phyloP scores from a whole-genome alignment of 1,140 invertebrate species.

The Schmidtea mediterranea region DNA sequence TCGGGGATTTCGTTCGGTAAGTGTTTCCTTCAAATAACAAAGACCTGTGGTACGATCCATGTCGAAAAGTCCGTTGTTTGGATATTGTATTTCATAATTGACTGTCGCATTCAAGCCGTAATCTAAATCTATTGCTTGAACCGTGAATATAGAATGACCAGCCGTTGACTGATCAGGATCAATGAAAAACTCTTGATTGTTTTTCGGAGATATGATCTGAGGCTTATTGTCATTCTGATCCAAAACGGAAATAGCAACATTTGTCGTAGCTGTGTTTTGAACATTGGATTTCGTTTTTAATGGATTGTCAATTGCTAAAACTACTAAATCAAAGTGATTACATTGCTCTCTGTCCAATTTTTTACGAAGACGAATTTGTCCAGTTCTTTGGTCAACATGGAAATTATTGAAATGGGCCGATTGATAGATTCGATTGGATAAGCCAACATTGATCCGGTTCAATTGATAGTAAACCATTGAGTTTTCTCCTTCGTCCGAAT shows the following conservation, averaged over 20 bases:
- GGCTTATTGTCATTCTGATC: slow-evolving; percentile 1
- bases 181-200: neutral
- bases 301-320: neutral
- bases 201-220: neutral
- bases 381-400: slow-evolving; percentile 1
- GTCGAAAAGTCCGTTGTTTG: too few species aligned
- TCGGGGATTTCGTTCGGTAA: too few species aligned
- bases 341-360: neutral
- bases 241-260: neutral
- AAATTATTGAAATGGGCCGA: neutral
- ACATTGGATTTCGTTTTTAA: neutral
- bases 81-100: neutral
- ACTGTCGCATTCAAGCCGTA: neutral
- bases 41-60: too few species aligned
- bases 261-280: neutral
- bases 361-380: neutral
- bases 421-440: neutral
- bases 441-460: too few species aligned
- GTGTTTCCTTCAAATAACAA: too few species aligned
- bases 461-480: neutral
- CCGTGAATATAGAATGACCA: neutral
- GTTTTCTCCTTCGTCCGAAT: neutral
- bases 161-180: neutral
- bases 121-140: neutral
- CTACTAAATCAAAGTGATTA: neutral